A percentile compares a stretch with the other conserved stretches of the same genome.
Evolutionary conservation across 1,140 invertebrate genomes (phyloP).

Genomic region (Adelges cooleyi): DNA sequence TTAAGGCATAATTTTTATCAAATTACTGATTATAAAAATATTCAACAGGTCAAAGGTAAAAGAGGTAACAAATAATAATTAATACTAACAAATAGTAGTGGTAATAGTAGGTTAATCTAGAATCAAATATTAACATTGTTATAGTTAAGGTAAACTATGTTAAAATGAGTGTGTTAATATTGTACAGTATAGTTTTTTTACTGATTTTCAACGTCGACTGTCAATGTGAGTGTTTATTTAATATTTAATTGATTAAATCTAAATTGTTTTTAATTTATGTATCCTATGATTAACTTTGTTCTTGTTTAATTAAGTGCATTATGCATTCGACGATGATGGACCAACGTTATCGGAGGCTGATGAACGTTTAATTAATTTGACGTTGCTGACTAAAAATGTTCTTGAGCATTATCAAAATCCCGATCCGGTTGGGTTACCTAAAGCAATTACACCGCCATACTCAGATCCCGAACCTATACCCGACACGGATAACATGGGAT

Average conservation of each 20-base stretch:
- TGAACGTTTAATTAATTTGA: constrained; percentile 21
- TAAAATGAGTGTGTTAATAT: constrained; percentile 2
- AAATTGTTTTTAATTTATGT: neutral
- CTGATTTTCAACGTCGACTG: neutral
- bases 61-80: neutral
- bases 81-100: too few relatives aligned
- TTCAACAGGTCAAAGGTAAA: neutral
- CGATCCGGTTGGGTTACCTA: constrained; percentile 64
- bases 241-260: neutral
- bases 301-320: neutral
- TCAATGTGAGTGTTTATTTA: constrained; percentile 12
- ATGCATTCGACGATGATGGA: constrained; percentile 19
- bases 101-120: neutral
- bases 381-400: constrained; percentile 44
- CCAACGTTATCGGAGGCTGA: neutral
- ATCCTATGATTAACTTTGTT: too few relatives aligned
- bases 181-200: neutral
- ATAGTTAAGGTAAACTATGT: too few relatives aligned
- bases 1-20: constrained; percentile 4
- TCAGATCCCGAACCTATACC: constrained; percentile 69
- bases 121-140: neutral
- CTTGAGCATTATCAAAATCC: constrained; percentile 65
- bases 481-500: constrained; percentile 57
- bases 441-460: constrained; percentile 46
- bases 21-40: neutral